phyloP scores from a whole-genome alignment of 2,888 invertebrate genomes.

The Encarsia formosa region DNA sequence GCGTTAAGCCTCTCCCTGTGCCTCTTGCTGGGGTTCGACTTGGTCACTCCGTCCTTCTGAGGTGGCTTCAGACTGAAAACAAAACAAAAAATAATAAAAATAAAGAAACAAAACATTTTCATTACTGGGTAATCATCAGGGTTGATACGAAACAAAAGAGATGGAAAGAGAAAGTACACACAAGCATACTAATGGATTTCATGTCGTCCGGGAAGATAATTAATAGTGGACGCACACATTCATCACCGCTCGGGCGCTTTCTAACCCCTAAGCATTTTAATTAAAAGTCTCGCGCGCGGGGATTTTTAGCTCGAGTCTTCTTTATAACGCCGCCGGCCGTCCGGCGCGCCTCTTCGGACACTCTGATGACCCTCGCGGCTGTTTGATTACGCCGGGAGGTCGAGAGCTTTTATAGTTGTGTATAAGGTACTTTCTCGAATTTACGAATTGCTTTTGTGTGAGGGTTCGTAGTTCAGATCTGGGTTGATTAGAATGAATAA shows the following conservation, averaged over 20 bases:
- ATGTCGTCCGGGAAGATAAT: slow-evolving; percentile 48
- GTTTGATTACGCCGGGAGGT: too few species aligned
- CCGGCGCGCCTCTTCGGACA: slow-evolving; percentile 5
- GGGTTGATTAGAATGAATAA: too few species aligned
- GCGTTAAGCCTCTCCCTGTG: slow-evolving; percentile 97
- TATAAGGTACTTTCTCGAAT: too few species aligned
- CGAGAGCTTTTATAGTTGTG: too few species aligned
- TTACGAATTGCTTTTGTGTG: too few species aligned
- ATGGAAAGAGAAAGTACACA: slow-evolving; percentile 1
- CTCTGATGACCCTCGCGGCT: too few species aligned
- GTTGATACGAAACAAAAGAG: neutral
- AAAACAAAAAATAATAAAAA: slow-evolving; percentile 3
- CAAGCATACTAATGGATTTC: slow-evolving; percentile 43
- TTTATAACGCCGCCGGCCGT: slow-evolving; percentile 4
- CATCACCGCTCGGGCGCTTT: slow-evolving; percentile 52
- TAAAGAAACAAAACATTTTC: slow-evolving; percentile 1
- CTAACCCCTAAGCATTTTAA: slow-evolving; percentile 51
- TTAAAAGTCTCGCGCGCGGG: slow-evolving; percentile 45
- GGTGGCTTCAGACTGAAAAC: slow-evolving; percentile 85
- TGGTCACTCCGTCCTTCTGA: slow-evolving; percentile 90
- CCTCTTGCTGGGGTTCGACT: slow-evolving; percentile 97
- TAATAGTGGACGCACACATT: slow-evolving; percentile 50
- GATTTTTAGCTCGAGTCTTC: slow-evolving; percentile 34
- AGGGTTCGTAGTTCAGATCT: too few species aligned
- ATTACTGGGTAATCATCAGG: too few species aligned